Percentiles rank a stretch among this genome's conserved stretches.
phyloP scores from a whole-genome alignment of 1,140 invertebrate species.

The Oncopeltus fasciatus region DNA sequence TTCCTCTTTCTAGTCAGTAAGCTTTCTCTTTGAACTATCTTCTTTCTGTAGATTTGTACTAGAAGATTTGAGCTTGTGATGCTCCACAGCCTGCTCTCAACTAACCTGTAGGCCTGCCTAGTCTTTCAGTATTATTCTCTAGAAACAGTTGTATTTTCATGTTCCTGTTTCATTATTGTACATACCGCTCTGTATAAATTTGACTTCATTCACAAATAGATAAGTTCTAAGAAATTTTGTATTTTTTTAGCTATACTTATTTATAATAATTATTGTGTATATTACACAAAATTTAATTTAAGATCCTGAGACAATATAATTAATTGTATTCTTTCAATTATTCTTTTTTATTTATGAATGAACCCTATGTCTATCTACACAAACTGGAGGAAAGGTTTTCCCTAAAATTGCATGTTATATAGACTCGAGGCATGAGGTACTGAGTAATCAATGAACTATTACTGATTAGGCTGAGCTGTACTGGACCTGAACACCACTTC shows the following conservation, averaged over 20 bases:
- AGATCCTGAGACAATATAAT: no score
- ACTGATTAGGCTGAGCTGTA: no score
- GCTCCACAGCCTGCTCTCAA: not conserved
- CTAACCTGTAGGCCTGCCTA: not conserved
- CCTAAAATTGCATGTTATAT: no score
- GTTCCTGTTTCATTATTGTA: not conserved
- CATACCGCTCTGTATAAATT: not conserved
- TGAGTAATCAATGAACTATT: no score
- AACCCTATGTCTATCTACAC: no score
- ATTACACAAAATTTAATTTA: no score
- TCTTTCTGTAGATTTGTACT: not conserved
- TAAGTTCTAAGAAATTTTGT: not conserved
- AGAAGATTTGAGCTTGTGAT: not conserved
- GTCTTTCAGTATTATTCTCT: slow-evolving; percentile 1
- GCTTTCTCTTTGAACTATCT: not conserved
- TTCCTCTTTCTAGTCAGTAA: slow-evolving; percentile 1
- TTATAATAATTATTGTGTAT: no score
- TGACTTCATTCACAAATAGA: not conserved
- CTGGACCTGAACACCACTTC: no score
- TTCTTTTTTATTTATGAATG: no score
- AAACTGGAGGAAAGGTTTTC: no score
- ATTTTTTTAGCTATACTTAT: slow-evolving; percentile 9
- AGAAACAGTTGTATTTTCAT: not conserved
- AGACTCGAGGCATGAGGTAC: no score
- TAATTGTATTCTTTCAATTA: no score